A percentile compares a stretch with the other conserved stretches of the same genome.
These are phyloP conservation scores for Argyresthia albistria DNA, from an alignment of 2,888 invertebrate genomes.

Conservation along the genomic window DNA sequence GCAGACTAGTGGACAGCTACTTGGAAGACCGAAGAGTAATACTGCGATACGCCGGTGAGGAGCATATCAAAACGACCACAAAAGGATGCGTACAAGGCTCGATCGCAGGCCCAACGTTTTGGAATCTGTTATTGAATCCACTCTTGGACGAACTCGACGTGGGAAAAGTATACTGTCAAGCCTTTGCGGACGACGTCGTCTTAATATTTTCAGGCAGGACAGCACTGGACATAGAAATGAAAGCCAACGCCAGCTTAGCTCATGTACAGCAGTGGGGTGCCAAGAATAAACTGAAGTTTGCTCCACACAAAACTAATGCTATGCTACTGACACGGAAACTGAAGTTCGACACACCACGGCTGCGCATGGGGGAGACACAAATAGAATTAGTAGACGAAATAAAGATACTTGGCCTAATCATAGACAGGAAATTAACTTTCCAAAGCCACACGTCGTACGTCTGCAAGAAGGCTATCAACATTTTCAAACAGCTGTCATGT, in stretches of 20 bases:
- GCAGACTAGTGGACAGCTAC: no score
- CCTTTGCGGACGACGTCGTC: background rate
- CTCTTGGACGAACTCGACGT: background rate
- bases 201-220: background rate
- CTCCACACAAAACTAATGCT: slow-evolving; percentile 1
- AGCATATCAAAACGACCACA: no score
- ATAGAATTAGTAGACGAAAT: slow-evolving; percentile 2
- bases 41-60: no score
- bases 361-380: background rate
- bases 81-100: no score
- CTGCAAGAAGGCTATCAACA: slow-evolving; percentile 6
- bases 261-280: background rate
- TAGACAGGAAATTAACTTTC: slow-evolving; percentile 8
- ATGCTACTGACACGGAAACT: slow-evolving; percentile 3
- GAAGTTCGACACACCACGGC: background rate
- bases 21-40: no score
- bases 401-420: slow-evolving; percentile 7
- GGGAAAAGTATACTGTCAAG: background rate
- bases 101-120: no score
- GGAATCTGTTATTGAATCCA: no score
- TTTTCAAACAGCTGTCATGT: slow-evolving; percentile 5
- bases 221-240: background rate
- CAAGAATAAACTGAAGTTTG: background rate
- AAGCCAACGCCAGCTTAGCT: slow-evolving; percentile 2
- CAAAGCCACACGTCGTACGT: slow-evolving; percentile 4